phyloP scores from a whole-genome alignment of 1,140 invertebrate species.

The Globodera rostochiensis region DNA sequence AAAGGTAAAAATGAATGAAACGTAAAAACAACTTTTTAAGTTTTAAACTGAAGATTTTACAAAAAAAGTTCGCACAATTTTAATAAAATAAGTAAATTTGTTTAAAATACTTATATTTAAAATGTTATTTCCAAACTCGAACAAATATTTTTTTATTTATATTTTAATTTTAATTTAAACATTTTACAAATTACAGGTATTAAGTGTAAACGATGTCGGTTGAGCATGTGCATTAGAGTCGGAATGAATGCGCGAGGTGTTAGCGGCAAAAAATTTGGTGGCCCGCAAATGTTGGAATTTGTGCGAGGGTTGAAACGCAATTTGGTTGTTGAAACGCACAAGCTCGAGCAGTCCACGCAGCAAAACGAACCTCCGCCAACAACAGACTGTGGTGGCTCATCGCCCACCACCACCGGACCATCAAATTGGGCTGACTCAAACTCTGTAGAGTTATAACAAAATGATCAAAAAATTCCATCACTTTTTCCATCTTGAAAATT shows the following conservation, averaged over 20 bases:
- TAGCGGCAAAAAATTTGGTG: background rate
- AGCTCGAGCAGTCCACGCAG: too few relatives aligned
- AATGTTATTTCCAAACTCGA: too few relatives aligned
- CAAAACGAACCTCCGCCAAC: too few relatives aligned
- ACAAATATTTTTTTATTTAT: too few relatives aligned
- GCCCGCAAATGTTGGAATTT: background rate
- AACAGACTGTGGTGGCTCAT: background rate
- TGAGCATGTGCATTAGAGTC: background rate
- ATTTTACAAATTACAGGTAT: background rate
- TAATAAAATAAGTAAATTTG: too few relatives aligned
- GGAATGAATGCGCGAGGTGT: slow-evolving; percentile 16
- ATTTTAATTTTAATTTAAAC: background rate
- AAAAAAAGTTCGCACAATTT: too few relatives aligned
- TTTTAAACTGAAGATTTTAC: too few relatives aligned
- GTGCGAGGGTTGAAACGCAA: background rate
- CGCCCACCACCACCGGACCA: too few relatives aligned
- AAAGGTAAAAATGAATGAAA: background rate
- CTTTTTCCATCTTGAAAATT: background rate
- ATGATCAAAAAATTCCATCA: background rate
- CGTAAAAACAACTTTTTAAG: too few relatives aligned
- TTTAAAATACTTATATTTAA: too few relatives aligned
- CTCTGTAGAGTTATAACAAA: background rate
- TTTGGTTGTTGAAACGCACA: too few relatives aligned
- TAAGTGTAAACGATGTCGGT: slow-evolving; percentile 8
- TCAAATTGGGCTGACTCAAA: background rate